Percentiles rank a stretch among this genome's conserved stretches.
These are phyloP conservation scores for Naja naja DNA, from an alignment of 2,113 vertebrate genomes.

Conservation along the genomic window DNA sequence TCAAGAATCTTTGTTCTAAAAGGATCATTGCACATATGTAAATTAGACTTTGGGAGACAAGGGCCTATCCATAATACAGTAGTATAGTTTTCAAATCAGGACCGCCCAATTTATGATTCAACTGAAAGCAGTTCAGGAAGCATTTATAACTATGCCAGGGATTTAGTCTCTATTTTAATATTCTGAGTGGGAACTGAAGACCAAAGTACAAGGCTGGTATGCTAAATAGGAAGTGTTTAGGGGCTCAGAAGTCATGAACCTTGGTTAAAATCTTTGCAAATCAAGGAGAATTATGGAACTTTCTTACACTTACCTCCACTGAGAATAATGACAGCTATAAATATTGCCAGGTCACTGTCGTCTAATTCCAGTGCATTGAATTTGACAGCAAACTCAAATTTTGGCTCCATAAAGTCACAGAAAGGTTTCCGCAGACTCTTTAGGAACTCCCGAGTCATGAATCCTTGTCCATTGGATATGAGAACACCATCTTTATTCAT, in stretches of 20 bases:
- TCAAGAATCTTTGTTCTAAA: neutral
- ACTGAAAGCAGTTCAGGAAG: neutral
- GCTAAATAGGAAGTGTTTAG: neutral
- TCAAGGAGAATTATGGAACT: neutral
- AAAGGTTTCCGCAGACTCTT: slow-evolving; percentile 97
- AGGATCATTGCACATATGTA: neutral
- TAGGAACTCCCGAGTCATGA: slow-evolving; percentile 98
- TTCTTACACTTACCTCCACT: slow-evolving; percentile 85
- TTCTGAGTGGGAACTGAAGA: neutral
- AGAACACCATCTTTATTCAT: slow-evolving; percentile 99
- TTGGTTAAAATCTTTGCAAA: neutral
- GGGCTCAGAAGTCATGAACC: neutral
- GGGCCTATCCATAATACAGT: neutral
- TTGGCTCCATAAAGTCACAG: slow-evolving; percentile 96
- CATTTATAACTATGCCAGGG: neutral
- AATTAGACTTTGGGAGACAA: neutral
- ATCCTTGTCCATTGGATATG: slow-evolving; percentile 93
- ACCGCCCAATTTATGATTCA: neutral
- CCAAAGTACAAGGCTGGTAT: neutral
- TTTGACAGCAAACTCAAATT: slow-evolving; percentile 97
- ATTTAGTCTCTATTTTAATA: neutral
- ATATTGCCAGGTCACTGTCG: slow-evolving; percentile 96
- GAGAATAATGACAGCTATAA: slow-evolving; percentile 97
- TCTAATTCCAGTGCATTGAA: slow-evolving; percentile 97
- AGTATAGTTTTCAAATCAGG: neutral